Percentiles rank a stretch among this genome's conserved stretches.
Evolutionary conservation across 2,113 vertebrate species (phyloP).

Genomic region (Lonchura striata): DNA sequence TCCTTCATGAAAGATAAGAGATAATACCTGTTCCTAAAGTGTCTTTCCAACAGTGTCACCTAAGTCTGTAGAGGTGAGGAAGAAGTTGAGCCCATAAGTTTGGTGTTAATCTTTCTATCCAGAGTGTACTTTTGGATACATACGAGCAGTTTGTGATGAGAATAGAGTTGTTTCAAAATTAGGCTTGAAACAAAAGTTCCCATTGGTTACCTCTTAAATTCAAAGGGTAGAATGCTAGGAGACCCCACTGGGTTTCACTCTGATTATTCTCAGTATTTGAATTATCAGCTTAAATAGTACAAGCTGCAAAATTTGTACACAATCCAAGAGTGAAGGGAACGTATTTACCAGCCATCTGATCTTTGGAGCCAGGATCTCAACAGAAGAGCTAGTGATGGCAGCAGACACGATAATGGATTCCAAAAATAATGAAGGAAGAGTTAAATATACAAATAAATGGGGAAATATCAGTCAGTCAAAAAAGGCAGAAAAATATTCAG

Average conservation of each 20-base stretch:
- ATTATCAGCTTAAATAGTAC: background rate
- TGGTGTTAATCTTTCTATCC: background rate
- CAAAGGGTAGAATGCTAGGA: background rate
- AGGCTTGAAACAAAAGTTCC: background rate
- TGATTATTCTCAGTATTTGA: background rate
- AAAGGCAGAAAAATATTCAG: background rate
- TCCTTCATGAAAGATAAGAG: background rate
- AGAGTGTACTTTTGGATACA: accelerated
- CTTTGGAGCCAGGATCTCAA: background rate
- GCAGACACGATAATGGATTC: background rate
- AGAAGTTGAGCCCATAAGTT: background rate
- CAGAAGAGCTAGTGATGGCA: background rate
- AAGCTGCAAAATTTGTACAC: background rate
- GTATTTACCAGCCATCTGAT: background rate
- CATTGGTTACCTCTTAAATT: background rate
- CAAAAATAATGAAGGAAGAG: background rate
- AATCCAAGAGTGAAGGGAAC: background rate
- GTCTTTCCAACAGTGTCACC: background rate
- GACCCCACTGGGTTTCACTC: background rate
- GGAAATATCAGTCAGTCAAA: background rate
- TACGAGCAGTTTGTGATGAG: accelerated
- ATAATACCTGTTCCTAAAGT: background rate
- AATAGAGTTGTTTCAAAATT: background rate
- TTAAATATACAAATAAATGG: background rate
- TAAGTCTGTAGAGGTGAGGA: background rate